Percentiles rank a stretch among this genome's conserved stretches.
phyloP scores from a whole-genome alignment of 2,888 invertebrate genomes.

The Lithophane socia region DNA sequence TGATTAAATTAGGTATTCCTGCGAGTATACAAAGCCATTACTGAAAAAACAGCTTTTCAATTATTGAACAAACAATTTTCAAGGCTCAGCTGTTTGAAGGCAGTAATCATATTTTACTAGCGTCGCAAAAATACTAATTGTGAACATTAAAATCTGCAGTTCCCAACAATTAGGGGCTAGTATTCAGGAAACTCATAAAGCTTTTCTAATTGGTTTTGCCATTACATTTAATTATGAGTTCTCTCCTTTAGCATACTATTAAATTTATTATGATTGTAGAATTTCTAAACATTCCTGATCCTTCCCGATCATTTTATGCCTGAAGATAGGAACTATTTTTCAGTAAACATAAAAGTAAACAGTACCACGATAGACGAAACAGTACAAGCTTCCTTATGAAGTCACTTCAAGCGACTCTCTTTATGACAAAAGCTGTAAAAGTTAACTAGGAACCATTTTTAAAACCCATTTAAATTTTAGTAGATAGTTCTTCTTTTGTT shows the following conservation, averaged over 20 bases:
- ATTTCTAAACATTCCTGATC: not conserved
- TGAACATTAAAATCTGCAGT: constrained; percentile 31
- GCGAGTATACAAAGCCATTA: constrained; percentile 1
- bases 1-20: not conserved
- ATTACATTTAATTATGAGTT: constrained; percentile 37
- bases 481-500: constrained; percentile 25
- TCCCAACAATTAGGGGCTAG: constrained; percentile 35
- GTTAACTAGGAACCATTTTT: constrained; percentile 33
- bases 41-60: constrained; percentile 27
- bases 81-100: constrained; percentile 9
- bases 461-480: constrained; percentile 39
- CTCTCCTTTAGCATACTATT: constrained; percentile 5
- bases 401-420: constrained; percentile 14
- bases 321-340: constrained; percentile 1
- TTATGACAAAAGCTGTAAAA: constrained; percentile 42
- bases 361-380: not conserved
- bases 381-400: constrained; percentile 15
- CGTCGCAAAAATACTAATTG: constrained; percentile 42
- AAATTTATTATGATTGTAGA: not conserved
- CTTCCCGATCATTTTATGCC: constrained; percentile 18
- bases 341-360: constrained; percentile 16
- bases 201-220: constrained; percentile 45
- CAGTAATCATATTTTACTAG: constrained; percentile 38
- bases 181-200: constrained; percentile 50
- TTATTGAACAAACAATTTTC: constrained; percentile 28